phyloP scores from a whole-genome alignment of 2,888 invertebrate genomes.

The Clivina fossor region DNA sequence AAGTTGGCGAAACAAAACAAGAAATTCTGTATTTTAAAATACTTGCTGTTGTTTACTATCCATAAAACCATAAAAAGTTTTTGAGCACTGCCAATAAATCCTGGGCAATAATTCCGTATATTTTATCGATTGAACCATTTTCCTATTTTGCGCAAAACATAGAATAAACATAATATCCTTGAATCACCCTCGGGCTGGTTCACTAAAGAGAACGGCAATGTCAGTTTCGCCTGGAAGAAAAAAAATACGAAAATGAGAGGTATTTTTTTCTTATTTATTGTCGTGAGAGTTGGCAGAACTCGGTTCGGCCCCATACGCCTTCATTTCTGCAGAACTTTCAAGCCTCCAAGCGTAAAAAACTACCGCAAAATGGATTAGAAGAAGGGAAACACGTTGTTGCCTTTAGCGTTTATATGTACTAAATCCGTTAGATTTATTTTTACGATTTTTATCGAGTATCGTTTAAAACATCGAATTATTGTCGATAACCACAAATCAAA shows the following conservation, averaged over 20 bases:
- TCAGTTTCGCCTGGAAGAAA: slow-evolving; percentile 1
- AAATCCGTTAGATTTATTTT: slow-evolving; percentile 20
- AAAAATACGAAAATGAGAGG: slow-evolving; percentile 25
- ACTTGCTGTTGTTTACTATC: slow-evolving; percentile 23
- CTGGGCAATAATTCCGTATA: slow-evolving; percentile 30
- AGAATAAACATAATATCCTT: slow-evolving; percentile 12
- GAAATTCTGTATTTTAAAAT: slow-evolving; percentile 26
- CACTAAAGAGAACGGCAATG: too few relatives aligned
- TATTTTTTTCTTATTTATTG: slow-evolving; percentile 28
- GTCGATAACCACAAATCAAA: slow-evolving; percentile 16
- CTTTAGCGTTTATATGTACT: slow-evolving; percentile 11
- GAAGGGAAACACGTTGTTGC: slow-evolving; percentile 8
- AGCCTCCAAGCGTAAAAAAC: slow-evolving; percentile 19
- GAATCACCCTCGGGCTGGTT: slow-evolving; percentile 6
- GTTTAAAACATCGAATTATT: slow-evolving; percentile 22
- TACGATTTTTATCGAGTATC: slow-evolving; percentile 15
- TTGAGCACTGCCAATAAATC: slow-evolving; percentile 31
- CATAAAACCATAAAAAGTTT: slow-evolving; percentile 33
- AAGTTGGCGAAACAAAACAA: slow-evolving; percentile 11
- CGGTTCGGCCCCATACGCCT: slow-evolving; percentile 1
- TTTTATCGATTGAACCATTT: slow-evolving; percentile 30
- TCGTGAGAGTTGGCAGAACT: slow-evolving; percentile 15
- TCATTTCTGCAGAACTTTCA: slow-evolving; percentile 10
- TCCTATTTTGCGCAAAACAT: slow-evolving; percentile 10
- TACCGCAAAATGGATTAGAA: slow-evolving; percentile 2